Base-by-base conservation (phyloP, 2,797 vertebrate species). In the Rousettus madagascariensis region DNA sequence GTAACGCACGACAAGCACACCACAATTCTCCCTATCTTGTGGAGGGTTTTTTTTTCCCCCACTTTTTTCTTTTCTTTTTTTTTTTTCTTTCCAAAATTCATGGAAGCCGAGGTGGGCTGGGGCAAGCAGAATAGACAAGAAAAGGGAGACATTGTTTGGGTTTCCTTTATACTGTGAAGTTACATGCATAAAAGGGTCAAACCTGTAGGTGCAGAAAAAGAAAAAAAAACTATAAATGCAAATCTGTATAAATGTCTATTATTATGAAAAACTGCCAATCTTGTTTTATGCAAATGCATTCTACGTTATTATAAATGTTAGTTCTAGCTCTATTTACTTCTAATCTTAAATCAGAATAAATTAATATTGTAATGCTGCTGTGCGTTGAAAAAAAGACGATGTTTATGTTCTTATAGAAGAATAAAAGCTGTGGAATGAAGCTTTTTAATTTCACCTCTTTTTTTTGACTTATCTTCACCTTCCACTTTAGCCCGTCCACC, bases 161-260 rank as follows among this genome's bases (percentile, higher is more conserved):
- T 98, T 98, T 98, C 98, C 97, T 98, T 98, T 98, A 98, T 98
- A 99, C 98, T 99, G 98, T 99, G 98, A 99, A 99, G 97, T 98
- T 98, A 98, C 98, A 97, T 98, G 96, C 97, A 97, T 98, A 98
- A 98, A 97, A 98, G 97, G 95, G 98, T 98, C 97, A 98, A 98
- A 97, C 97, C 95, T 98, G 97, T 97, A 98, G 96, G 95, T 97
- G 97, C 95, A 98, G 98, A 98, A 97, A 46, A 97, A 94, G 79
- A 97, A n/a, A 97, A 98, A 98, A 96, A 97, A 98, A 96, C 87
- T 99, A 98, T 98, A 98, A 98, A 98, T 98, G 98, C 98, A 98
- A 97, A 99, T 98, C 98, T 98, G 98, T 98, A 98, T 98, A 99
- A 98, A 99, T 98, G 98, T 99, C 98, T 99, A 99, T 98, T 98